Evolutionary conservation across 2,113 vertebrate species (phyloP).

Genomic region (Dicerorhinus sumatrensis): DNA sequence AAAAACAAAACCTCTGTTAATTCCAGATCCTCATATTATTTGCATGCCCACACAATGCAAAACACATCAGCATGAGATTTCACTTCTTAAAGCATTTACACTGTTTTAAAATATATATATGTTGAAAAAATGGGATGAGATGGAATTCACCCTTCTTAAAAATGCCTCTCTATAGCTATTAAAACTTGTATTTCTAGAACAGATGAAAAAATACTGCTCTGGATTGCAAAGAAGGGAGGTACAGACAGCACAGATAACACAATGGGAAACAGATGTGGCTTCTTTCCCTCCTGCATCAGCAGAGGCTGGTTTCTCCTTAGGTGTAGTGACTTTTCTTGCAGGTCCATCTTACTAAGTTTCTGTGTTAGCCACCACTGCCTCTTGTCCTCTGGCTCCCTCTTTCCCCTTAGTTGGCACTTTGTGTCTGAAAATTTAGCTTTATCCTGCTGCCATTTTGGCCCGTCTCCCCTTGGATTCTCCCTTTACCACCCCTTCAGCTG

Average conservation of each 20-base stretch:
- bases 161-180: not conserved
- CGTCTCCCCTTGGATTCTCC: not conserved
- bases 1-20: not conserved
- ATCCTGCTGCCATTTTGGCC: not conserved
- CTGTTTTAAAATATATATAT: not conserved
- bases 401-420: not conserved
- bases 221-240: not conserved
- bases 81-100: not conserved
- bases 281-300: not conserved
- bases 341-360: not conserved
- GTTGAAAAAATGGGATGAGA: not conserved
- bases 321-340: not conserved
- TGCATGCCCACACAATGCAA: not conserved
- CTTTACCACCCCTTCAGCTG: not conserved
- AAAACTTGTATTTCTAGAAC: not conserved
- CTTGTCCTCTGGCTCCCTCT: not conserved
- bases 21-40: not conserved
- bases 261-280: not conserved
- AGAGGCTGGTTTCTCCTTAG: not conserved
- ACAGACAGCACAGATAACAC: not conserved
- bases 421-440: not conserved
- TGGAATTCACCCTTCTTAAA: not conserved
- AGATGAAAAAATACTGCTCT: not conserved
- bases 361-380: not conserved
- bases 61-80: not conserved